A percentile compares a stretch with the other conserved stretches of the same genome.
Evolutionary conservation across 2,113 vertebrate genomes (phyloP).

Genomic region (Corydoras sp.): DNA sequence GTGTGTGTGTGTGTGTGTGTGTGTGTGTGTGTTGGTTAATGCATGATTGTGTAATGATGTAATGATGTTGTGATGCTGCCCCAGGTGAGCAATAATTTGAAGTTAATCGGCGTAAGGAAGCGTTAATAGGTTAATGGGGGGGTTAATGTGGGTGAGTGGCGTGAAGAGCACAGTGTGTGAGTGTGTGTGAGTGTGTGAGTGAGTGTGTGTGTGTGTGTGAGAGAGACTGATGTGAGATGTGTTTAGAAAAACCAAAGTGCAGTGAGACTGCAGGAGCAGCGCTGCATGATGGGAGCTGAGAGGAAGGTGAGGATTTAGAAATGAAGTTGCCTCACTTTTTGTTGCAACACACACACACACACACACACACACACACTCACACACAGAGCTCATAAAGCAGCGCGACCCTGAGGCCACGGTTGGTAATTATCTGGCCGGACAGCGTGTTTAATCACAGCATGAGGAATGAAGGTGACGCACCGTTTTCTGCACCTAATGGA

Average conservation of each 20-base stretch:
- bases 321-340: not conserved
- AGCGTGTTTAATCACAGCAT: conserved; percentile 25
- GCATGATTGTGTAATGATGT: no score
- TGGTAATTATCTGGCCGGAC: conserved; percentile 20
- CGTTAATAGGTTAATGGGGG: not conserved
- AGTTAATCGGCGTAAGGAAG: not conserved
- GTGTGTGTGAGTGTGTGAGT: not conserved
- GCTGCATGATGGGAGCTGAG: not conserved
- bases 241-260: not conserved
- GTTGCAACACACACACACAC: no score
- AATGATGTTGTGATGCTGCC: not conserved
- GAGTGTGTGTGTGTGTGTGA: not conserved
- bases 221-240: not conserved
- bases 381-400: not conserved
- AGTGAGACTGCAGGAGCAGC: not conserved
- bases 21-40: no score
- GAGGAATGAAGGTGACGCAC: conserved; percentile 10
- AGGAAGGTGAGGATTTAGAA: not conserved
- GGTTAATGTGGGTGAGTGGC: not conserved
- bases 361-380: conserved; percentile 9
- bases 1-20: not conserved
- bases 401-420: conserved; percentile 12
- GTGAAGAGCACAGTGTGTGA: not conserved
- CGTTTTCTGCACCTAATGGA: conserved; percentile 21
- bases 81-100: not conserved